Evolutionary conservation across 2,888 invertebrate species (phyloP).

Genomic region (Mantis religiosa): DNA sequence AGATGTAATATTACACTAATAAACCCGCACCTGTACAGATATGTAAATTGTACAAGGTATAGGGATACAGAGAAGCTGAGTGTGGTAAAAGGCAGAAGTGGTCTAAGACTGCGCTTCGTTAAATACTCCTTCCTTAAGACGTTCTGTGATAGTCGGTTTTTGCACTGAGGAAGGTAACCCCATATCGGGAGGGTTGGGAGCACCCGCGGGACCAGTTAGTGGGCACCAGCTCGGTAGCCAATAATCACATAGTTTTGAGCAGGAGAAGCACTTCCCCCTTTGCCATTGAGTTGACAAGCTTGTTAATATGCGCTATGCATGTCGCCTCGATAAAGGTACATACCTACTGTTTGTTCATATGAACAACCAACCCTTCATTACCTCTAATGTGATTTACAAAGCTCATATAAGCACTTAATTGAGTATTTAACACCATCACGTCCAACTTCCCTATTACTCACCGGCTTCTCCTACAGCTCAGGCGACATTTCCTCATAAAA

Average conservation of each 20-base stretch:
- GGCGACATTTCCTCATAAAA: no score
- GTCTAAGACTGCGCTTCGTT: not conserved
- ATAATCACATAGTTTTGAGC: conserved; percentile 17
- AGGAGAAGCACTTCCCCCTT: not conserved
- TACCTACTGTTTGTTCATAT: not conserved
- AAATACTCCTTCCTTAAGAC: not conserved
- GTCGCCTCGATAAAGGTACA: not conserved
- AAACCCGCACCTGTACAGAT: no score
- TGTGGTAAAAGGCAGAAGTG: not conserved
- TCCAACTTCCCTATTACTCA: no score
- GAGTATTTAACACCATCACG: not conserved
- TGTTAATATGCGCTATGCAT: not conserved
- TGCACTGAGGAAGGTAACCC: not conserved
- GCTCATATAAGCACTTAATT: not conserved
- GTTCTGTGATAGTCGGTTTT: not conserved
- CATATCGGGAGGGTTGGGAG: not conserved
- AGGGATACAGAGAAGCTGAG: no score
- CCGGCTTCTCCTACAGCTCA: no score
- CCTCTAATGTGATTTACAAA: not conserved
- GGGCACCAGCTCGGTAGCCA: not conserved
- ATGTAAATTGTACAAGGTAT: no score
- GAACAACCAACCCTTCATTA: not conserved
- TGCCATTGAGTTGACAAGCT: conserved; percentile 5
- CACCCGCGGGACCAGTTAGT: conserved; percentile 6
- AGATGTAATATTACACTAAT: no score